A percentile compares a stretch with the other conserved stretches of the same genome.
Conservation (phyloP, 2,113 vertebrate genomes). For the Callionymus lyra region DNA sequence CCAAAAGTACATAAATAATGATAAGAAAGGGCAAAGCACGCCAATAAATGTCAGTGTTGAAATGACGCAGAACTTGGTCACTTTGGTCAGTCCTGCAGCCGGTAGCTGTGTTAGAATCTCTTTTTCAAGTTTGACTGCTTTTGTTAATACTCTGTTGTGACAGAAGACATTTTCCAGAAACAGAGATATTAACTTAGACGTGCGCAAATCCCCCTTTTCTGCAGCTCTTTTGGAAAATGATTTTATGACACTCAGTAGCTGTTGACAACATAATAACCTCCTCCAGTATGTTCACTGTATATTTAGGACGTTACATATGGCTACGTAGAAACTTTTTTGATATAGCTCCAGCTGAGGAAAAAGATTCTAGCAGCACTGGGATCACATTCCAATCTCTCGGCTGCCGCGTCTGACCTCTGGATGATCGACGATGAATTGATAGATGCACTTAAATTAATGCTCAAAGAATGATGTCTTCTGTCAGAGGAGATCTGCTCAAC, state of each 20-base stretch:
- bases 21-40: slow-evolving; percentile 44
- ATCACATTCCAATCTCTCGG: not conserved
- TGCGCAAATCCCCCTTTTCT: too few species aligned
- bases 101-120: too few species aligned
- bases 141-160: slow-evolving; percentile 10
- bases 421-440: not conserved
- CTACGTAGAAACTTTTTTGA: too few species aligned
- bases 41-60: slow-evolving; percentile 58
- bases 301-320: too few species aligned
- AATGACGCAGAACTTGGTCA: slow-evolving; percentile 58
- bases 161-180: slow-evolving; percentile 23
- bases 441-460: not conserved
- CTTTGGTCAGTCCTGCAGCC: too few species aligned
- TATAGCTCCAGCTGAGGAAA: too few species aligned
- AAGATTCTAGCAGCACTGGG: too few species aligned
- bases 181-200: not conserved
- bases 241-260: not conserved
- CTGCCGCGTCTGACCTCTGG: not conserved
- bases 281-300: too few species aligned
- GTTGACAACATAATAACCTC: slow-evolving; percentile 1
- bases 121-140: too few species aligned
- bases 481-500: not conserved
- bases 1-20: slow-evolving; percentile 56
- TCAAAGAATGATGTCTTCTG: not conserved
- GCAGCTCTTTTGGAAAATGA: not conserved